These are phyloP conservation scores for Epinotia bilunana DNA, from an alignment of 2,888 invertebrate species.

Conservation along the genomic window DNA sequence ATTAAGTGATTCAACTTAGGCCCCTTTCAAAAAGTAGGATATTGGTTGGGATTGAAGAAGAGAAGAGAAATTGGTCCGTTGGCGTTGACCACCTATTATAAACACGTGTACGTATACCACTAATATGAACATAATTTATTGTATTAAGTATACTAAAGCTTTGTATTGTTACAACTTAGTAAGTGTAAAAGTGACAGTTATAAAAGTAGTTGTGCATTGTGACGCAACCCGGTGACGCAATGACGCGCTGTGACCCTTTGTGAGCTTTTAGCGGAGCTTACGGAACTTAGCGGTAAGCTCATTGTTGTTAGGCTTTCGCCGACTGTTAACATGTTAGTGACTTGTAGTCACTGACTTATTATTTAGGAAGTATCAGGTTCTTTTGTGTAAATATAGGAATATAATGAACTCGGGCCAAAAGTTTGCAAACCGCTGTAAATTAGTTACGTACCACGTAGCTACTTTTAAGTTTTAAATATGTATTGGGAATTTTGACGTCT, in stretches of 20 bases:
- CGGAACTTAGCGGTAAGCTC: slow-evolving; percentile 24
- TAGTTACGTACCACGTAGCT: background rate
- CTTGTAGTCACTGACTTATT: background rate
- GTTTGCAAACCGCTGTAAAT: background rate
- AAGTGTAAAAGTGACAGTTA: slow-evolving; percentile 6
- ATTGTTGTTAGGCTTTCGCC: slow-evolving; percentile 31
- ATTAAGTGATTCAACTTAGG: no score
- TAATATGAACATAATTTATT: no score
- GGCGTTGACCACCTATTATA: no score
- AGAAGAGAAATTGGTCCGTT: no score
- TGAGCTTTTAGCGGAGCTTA: slow-evolving; percentile 14
- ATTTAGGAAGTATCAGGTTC: slow-evolving; percentile 2
- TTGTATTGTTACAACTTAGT: background rate
- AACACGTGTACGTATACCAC: no score
- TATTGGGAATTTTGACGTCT: no score
- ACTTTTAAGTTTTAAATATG: no score
- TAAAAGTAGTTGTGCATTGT: slow-evolving; percentile 40
- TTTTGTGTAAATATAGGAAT: background rate
- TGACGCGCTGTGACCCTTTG: slow-evolving; percentile 31
- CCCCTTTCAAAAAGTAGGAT: no score
- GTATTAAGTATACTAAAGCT: no score
- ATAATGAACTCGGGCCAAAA: background rate
- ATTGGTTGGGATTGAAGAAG: no score
- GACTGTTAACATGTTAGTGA: background rate
- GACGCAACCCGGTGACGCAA: slow-evolving; percentile 47